Percentiles rank a stretch among this genome's conserved stretches.
Evolutionary conservation across 2,888 invertebrate genomes (phyloP).

Genomic region (Aradus depressus): DNA sequence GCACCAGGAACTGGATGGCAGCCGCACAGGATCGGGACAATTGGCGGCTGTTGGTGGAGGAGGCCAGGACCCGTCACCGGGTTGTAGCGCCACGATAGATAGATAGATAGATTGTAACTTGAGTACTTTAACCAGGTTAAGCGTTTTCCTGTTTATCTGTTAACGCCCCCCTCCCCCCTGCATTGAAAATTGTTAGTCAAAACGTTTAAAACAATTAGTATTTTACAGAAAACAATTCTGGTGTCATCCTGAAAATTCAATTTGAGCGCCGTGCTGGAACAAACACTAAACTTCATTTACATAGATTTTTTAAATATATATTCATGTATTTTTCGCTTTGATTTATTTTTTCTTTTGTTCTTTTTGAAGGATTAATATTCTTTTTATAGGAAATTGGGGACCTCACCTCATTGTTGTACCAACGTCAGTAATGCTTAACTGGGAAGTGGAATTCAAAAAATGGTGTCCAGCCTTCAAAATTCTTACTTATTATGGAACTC

Average conservation of each 20-base stretch:
- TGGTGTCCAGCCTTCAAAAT: slow-evolving; percentile 99
- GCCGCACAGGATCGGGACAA: no score
- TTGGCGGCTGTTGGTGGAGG: no score
- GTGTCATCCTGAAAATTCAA: neutral
- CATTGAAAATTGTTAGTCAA: no score
- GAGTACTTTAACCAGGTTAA: no score
- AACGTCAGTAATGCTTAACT: slow-evolving; percentile 98
- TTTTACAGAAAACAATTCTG: neutral
- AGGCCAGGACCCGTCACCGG: no score
- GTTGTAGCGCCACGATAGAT: no score
- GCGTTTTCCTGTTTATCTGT: no score
- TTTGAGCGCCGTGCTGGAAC: neutral
- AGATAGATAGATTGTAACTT: no score
- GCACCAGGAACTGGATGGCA: no score
- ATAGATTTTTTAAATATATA: neutral
- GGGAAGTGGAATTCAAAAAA: slow-evolving; percentile 99
- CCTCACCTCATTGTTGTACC: slow-evolving; percentile 98
- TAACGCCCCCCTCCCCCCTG: no score
- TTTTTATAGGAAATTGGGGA: slow-evolving; percentile 78
- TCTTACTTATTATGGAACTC: slow-evolving; percentile 92
- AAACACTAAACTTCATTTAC: neutral
- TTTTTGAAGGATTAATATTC: no score
- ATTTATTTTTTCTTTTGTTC: neutral
- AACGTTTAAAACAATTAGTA: neutral
- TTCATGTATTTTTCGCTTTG: neutral